phyloP scores from a whole-genome alignment of 1,140 invertebrate genomes.

The Tetramorium parvispinum region DNA sequence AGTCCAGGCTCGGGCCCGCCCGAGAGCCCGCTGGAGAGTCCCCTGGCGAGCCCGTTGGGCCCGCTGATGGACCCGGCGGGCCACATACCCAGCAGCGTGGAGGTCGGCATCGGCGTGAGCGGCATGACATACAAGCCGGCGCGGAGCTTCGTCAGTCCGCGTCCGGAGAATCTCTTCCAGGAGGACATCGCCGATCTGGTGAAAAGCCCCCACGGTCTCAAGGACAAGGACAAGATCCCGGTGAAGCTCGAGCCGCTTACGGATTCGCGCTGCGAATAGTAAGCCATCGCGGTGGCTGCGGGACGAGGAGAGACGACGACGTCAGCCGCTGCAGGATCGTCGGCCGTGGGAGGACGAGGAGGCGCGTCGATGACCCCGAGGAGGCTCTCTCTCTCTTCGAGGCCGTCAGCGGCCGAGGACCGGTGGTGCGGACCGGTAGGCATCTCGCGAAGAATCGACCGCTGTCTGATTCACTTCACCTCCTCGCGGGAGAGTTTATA shows the following conservation, averaged over 20 bases:
- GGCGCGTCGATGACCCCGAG: slow-evolving; percentile 24
- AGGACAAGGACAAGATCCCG: slow-evolving; percentile 85
- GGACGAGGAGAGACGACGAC: slow-evolving; percentile 22
- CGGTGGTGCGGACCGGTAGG: slow-evolving; percentile 15
- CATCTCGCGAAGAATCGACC: slow-evolving; percentile 27
- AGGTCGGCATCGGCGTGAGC: slow-evolving; percentile 88
- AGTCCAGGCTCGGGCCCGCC: slow-evolving; percentile 85
- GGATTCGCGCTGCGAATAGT: slow-evolving; percentile 85
- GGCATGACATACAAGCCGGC: slow-evolving; percentile 89
- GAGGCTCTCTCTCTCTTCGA: slow-evolving; percentile 29
- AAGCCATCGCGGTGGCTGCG: slow-evolving; percentile 48
- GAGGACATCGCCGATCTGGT: slow-evolving; percentile 88
- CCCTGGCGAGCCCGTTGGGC: slow-evolving; percentile 85
- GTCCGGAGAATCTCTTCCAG: slow-evolving; percentile 88
- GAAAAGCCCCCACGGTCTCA: slow-evolving; percentile 85
- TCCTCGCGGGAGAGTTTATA: slow-evolving; percentile 42
- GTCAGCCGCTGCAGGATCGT: slow-evolving; percentile 6
- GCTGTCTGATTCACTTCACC: slow-evolving; percentile 20
- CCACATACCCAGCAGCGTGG: slow-evolving; percentile 84
- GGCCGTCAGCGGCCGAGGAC: not conserved
- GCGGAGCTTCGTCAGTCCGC: slow-evolving; percentile 87
- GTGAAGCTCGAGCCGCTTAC: slow-evolving; percentile 84
- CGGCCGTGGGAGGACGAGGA: slow-evolving; percentile 21
- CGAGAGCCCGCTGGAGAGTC: slow-evolving; percentile 85
- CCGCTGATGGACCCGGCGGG: slow-evolving; percentile 82